Evolutionary conservation across 2,888 invertebrate species (phyloP), one percentile per base, ranked within the genome.

Genomic region (Ormyrus thymus): DNA sequence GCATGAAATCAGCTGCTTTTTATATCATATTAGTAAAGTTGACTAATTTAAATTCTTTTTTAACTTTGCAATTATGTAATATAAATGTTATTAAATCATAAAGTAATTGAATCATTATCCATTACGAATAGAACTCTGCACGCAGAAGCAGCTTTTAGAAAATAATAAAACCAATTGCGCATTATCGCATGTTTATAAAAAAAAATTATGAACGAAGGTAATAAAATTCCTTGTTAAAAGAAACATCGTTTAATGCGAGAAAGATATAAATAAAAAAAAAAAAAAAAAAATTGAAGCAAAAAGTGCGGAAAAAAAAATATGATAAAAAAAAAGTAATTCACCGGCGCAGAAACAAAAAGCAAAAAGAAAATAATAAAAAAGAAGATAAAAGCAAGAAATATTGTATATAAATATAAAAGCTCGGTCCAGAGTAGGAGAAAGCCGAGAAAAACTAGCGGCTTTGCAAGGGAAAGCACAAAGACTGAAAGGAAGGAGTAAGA

Each of bases 401-500:
- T 70, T 50, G 59, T 70, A 68, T 68, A 58, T 51, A 51, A 29
- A 72, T 43, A 55, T 62, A 59, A 55, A 58, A 15, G 55, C 46
- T n/a, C 55, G 53, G 11, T 13, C 11, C 51, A 53, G 29, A 64
- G 65, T n/a, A 48, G 29, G 43, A 64, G 15, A 55, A n/a, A 55
- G 48, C 8, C 4, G 45, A 45, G n/a, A 51, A n/a, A 11, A 66
- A 15, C 10, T 6, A 5, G 13, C 51, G 11, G 53, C 51, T 13
- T 45, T 64, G 43, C 15, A 53, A 15, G 56, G 53, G 10, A 29
- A 73, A 73, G 46, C 68, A 11, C 51, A 53, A 43, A 7, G 51
- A 46, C 51, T 13, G 8, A 59, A n/a, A 55, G 66, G 13, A n/a
- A 61, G 29, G 29, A 56, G 69, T 62, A 55, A 71, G 71, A 76